Base-by-base conservation (phyloP, 2,113 vertebrate genomes). In the Oncorhynchus keta region DNA sequence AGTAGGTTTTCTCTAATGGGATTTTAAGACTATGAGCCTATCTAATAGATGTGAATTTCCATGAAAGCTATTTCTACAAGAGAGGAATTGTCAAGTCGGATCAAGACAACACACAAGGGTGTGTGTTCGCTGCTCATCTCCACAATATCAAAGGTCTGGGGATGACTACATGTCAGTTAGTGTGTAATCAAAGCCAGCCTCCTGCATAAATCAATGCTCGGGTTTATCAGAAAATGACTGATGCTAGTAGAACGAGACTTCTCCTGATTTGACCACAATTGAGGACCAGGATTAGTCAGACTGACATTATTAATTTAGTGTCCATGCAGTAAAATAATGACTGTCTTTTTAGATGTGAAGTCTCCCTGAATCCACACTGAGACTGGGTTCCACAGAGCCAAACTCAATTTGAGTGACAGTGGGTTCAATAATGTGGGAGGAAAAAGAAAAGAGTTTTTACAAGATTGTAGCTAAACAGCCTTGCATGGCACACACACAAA, bases 101-200 rank as follows among this genome's bases (percentile, higher is more conserved):
- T 70, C 9, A 70, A 24, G 35, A n/a, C n/a, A 22, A 13, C 11
- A 22, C 18, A 24, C 35, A 22, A 45, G 69, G 55, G 70, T 22
- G 79, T 71, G 70, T 83, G 82, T 86, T 84, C 80, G 80, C 82
- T 81, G 76, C 24, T 45, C 77, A 8, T 80, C 80, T 86, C 83
- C 86, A 84, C 55, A 85, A 86, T 82, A 87, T 84, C 77, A 81
- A 11, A 76, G 80, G 75, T 77, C 24, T 70, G 78, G 57, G 83
- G 84, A 83, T 82, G 81, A 85, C 76, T 83, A 80, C 76, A 83
- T 84, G 81, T 80, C 84, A 82, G 87, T 64, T 79, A 74, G 73
- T 70, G 35, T 73, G 72, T 91, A 90, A 91, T 88, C 81, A 86
- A 83, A 89, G 72, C 85, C 91, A 92, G 89, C n/a, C 59, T 62